A percentile compares a stretch with the other conserved stretches of the same genome.
Conservation (phyloP, 1,140 invertebrate genomes). For the Oscheius sp. region DNA sequence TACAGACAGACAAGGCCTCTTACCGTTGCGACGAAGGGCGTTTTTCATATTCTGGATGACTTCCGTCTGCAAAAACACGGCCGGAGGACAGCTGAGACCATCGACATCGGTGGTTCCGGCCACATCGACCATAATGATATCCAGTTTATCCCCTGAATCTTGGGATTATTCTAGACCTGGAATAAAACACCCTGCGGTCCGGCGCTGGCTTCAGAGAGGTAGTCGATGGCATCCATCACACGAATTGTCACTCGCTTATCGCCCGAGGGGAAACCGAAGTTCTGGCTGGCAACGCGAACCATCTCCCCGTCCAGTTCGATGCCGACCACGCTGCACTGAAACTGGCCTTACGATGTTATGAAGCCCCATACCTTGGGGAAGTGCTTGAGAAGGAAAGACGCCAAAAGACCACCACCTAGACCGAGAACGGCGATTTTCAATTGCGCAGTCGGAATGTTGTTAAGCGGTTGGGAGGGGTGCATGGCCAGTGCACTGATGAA, state of each 20-base stretch:
- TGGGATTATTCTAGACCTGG: background rate
- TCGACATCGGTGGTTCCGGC: constrained; percentile 39
- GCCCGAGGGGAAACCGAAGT: constrained; percentile 45
- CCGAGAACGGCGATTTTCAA: no score
- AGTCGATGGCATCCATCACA: constrained; percentile 47
- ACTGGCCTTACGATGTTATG: background rate
- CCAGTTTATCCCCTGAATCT: constrained; percentile 47
- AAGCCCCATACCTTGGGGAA: background rate
- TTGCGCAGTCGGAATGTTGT: background rate
- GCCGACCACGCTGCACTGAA: constrained; percentile 6
- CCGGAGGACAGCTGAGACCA: constrained; percentile 49
- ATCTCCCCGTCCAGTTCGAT: constrained; percentile 51
- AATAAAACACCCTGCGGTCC: constrained; percentile 4
- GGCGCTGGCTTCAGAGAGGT: constrained; percentile 33
- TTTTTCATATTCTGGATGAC: constrained; percentile 38
- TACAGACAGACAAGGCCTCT: background rate
- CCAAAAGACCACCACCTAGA: constrained; percentile 30
- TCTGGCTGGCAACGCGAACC: constrained; percentile 42
- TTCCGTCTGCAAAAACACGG: constrained; percentile 42
- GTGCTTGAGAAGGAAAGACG: background rate
- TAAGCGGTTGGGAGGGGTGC: background rate
- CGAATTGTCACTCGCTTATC: constrained; percentile 37
- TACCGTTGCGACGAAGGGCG: constrained; percentile 42
- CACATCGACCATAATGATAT: constrained; percentile 49
- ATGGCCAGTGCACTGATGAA: constrained; percentile 12